A percentile compares a stretch with the other conserved stretches of the same genome.
Conservation (phyloP, 2,113 vertebrate genomes). For the Lipotes vexillifer region DNA sequence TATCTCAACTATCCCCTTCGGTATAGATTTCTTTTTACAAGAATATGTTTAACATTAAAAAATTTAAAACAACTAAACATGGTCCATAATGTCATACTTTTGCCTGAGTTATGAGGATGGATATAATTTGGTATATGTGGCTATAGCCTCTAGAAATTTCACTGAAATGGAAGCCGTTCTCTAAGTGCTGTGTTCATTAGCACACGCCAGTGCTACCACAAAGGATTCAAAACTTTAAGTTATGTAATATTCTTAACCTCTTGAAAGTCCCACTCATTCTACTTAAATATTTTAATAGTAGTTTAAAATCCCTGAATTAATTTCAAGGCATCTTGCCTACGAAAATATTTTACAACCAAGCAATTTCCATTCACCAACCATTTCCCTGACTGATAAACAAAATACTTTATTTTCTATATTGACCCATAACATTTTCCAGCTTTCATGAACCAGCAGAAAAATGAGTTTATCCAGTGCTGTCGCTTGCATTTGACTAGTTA, state of each 20-base stretch:
- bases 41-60: neutral
- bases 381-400: neutral
- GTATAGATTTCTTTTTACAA: neutral
- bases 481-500: neutral
- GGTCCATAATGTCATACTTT: neutral
- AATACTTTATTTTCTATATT: neutral
- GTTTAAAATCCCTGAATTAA: neutral
- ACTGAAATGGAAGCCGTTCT: neutral
- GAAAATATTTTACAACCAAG: conserved; percentile 12
- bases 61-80: neutral
- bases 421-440: neutral
- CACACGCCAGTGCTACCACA: neutral
- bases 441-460: neutral
- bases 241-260: neutral
- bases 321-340: neutral
- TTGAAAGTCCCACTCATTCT: neutral
- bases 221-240: neutral
- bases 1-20: neutral
- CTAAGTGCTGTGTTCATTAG: neutral
- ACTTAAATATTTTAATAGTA: neutral
- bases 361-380: neutral
- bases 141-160: neutral
- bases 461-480: neutral
- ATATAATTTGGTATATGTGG: neutral
- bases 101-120: neutral